Percentiles rank a stretch among this genome's conserved stretches.
Conservation (phyloP, 2,888 invertebrate genomes). For the Amblyteles armatorius region DNA sequence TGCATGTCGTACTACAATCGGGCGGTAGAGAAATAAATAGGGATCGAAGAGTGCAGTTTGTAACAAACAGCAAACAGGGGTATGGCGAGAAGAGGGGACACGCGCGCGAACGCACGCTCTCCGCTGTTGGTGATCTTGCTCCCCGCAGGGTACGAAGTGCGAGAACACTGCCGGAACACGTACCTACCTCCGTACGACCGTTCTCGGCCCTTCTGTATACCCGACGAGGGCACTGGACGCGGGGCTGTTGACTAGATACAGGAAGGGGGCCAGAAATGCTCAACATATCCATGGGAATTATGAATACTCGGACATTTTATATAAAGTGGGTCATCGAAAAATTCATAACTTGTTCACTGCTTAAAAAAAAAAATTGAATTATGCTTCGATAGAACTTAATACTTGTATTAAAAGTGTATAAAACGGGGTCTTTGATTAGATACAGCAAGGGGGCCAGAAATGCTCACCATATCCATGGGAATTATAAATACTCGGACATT, state of each 20-base stretch:
- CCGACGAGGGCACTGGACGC: not conserved
- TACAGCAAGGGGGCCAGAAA: too few relatives aligned
- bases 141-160: constrained; percentile 8
- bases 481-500: not conserved
- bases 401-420: not conserved
- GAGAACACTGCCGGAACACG: constrained; percentile 4
- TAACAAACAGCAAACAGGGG: constrained; percentile 36
- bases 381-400: not conserved
- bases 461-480: not conserved
- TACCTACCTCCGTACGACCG: constrained; percentile 9
- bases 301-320: not conserved
- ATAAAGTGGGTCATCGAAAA: not conserved
- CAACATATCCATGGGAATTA: not conserved
- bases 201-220: constrained; percentile 2
- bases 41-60: constrained; percentile 13
- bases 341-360: not conserved
- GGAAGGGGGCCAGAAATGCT: not conserved
- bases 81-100: constrained; percentile 32
- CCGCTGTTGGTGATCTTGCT: constrained; percentile 46
- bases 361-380: not conserved
- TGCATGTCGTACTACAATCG: not conserved
- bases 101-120: constrained; percentile 29
- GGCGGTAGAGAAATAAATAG: constrained; percentile 36
- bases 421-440: too few relatives aligned
- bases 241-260: constrained; percentile 9